phyloP scores from a whole-genome alignment of 2,113 vertebrate genomes.

The Camarhynchus parvulus region DNA sequence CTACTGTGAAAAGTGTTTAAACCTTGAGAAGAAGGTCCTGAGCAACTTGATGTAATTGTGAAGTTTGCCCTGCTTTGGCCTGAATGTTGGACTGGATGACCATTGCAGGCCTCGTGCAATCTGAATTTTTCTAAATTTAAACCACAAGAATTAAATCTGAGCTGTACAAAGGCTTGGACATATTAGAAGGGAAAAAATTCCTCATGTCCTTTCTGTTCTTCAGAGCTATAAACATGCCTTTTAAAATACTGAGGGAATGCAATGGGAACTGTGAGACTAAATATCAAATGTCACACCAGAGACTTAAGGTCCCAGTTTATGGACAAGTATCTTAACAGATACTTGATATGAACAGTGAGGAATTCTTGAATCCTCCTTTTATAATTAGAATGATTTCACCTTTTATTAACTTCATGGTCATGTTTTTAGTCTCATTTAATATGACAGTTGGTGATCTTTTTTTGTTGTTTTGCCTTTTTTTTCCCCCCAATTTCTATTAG shows the following conservation, averaged over 20 bases:
- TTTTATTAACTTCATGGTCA: background rate
- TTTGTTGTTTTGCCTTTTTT: background rate
- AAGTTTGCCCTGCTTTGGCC: background rate
- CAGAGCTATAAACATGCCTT: background rate
- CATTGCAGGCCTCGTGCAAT: background rate
- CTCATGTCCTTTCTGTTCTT: background rate
- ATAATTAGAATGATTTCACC: background rate
- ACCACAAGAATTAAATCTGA: background rate
- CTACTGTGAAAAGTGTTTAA: background rate
- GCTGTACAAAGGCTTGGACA: background rate
- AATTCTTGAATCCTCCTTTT: background rate
- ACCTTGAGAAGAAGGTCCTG: background rate
- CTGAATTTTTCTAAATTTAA: background rate
- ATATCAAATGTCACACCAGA: background rate
- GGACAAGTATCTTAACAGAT: background rate
- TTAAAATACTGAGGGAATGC: background rate
- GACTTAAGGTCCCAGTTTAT: background rate
- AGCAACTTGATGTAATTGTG: background rate
- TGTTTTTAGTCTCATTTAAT: background rate
- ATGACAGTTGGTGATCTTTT: background rate
- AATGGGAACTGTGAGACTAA: background rate
- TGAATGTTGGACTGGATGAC: background rate
- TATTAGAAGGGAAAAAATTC: background rate
- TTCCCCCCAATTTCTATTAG: conserved; percentile 59
- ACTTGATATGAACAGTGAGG: background rate